Evolutionary conservation across 2,113 vertebrate species (phyloP), one percentile per base, ranked within the genome.

Genomic region (Cercopithecus mona): DNA sequence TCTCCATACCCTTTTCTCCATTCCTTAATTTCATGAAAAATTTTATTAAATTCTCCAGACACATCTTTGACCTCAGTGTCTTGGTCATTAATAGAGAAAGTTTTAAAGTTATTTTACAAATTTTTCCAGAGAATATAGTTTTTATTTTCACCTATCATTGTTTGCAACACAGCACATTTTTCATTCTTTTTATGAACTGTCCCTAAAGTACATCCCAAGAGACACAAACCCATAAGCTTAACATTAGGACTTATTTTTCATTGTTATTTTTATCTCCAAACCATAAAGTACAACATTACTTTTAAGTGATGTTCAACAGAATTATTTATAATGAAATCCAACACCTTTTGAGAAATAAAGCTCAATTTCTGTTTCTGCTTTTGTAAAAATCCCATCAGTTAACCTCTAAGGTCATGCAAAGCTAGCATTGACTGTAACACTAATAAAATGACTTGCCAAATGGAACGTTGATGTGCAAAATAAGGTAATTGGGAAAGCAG

Each of bases 181-280:
- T 93, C 6, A 35, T 92, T 87, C 35, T 61, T 64, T 73, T 7
- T 59, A 11, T 93, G 32, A 86, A 73, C 40, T 75, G 35, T 88
- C 27, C 18, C n/a, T 94, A 32, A 43, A 59, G 13, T 72, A 80
- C 61, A 50, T 70, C 72, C 43, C 55, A 80, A 92, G 57, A 88
- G 70, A 66, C 10, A 66, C 81, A 25, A 78, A 68, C 14, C 40
- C 13, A 12, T 86, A 57, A 94, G 8, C 30, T 93, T 95, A 68
- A 94, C 30, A 72, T 93, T 59, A 52, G 45, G 32, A 83, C 43
- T 89, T 66, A 55, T 66, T 94, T 87, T 75, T 80, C 43, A 68
- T 82, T 81, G 38, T 80, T 94, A 38, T 84, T 95, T 97, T 95
- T 43, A 81, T 91, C 50, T 93, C 23, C 13, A 95, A 96, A 70